Evolutionary conservation across 1,140 invertebrate genomes (phyloP).

Genomic region (Diploscapter pachys): DNA sequence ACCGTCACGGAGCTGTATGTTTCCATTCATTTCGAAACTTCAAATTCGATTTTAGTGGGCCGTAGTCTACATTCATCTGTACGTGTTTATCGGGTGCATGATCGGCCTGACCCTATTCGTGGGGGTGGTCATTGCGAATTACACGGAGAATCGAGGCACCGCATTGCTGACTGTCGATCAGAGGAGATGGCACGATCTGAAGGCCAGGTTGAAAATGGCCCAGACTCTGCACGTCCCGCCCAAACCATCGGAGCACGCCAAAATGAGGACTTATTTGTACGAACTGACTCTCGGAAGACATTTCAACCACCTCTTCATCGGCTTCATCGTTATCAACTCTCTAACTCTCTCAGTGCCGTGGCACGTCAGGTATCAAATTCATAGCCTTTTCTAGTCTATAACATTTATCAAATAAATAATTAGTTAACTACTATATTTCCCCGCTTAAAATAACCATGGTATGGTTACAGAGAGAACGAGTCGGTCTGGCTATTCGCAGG

Average conservation of each 20-base stretch:
- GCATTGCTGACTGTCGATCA: conserved; percentile 97
- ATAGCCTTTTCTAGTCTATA: too few relatives aligned
- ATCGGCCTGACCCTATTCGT: conserved; percentile 98
- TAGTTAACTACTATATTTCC: too few relatives aligned
- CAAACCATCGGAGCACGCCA: conserved; percentile 67
- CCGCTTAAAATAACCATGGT: too few relatives aligned
- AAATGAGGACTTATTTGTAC: conserved; percentile 86
- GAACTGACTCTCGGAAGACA: conserved; percentile 94
- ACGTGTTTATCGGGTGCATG: conserved; percentile 99
- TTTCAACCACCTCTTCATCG: conserved; percentile 72
- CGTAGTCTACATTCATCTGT: conserved; percentile 96
- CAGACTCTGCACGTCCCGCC: conserved; percentile 96
- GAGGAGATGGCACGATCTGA: conserved; percentile 96
- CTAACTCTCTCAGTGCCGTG: conserved; percentile 61
- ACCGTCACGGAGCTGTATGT: conserved; percentile 84
- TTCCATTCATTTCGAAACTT: conserved; percentile 1
- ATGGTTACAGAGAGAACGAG: conserved; percentile 58
- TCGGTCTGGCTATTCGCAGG: conserved; percentile 63
- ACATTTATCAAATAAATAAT: too few relatives aligned
- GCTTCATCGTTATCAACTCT: conserved; percentile 54
- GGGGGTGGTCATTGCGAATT: conserved; percentile 98
- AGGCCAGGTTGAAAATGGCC: conserved; percentile 96
- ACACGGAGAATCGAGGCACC: conserved; percentile 98
- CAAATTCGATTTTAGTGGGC: conserved; percentile 43
- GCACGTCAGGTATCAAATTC: conserved; percentile 60